phyloP scores from a whole-genome alignment of 2,113 vertebrate genomes.

The Meleagris gallopavo region DNA sequence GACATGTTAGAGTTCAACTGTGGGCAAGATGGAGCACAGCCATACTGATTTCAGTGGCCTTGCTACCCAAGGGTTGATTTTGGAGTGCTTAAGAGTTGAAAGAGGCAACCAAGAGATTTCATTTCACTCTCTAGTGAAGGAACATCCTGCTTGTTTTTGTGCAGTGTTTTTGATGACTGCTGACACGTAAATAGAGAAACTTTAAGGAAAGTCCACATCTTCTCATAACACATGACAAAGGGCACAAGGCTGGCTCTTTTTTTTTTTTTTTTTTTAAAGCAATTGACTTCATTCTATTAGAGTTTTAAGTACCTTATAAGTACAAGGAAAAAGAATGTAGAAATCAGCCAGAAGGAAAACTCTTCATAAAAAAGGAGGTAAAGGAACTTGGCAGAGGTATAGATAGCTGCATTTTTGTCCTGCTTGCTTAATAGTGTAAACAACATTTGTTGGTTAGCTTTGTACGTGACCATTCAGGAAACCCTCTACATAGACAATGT shows the following conservation, averaged over 20 bases:
- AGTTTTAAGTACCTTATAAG: not conserved
- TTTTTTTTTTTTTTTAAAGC: not conserved
- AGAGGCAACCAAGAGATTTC: slow-evolving; percentile 55
- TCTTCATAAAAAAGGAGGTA: slow-evolving; percentile 18
- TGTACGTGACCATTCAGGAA: slow-evolving; percentile 67
- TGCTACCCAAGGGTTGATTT: slow-evolving; percentile 19
- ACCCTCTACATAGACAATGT: slow-evolving; percentile 68
- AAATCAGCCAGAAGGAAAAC: slow-evolving; percentile 20
- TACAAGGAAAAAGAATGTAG: slow-evolving; percentile 4
- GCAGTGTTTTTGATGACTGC: slow-evolving; percentile 21
- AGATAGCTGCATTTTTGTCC: slow-evolving; percentile 55
- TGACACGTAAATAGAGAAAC: slow-evolving; percentile 44
- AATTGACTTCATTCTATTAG: not conserved
- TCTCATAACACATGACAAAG: not conserved
- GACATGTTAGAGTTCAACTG: not conserved
- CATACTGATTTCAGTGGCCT: slow-evolving; percentile 10
- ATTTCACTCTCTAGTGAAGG: slow-evolving; percentile 14
- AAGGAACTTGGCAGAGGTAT: slow-evolving; percentile 39
- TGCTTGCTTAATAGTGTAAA: slow-evolving; percentile 57
- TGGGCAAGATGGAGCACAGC: slow-evolving; percentile 20
- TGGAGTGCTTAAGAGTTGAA: slow-evolving; percentile 37
- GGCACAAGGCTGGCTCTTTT: not conserved
- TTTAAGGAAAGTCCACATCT: slow-evolving; percentile 27
- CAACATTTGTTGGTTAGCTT: slow-evolving; percentile 67
- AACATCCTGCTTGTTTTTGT: slow-evolving; percentile 44